Evolutionary conservation across 23 tunicate species (phyloP).

Genomic region (Phallusia fumigata): DNA sequence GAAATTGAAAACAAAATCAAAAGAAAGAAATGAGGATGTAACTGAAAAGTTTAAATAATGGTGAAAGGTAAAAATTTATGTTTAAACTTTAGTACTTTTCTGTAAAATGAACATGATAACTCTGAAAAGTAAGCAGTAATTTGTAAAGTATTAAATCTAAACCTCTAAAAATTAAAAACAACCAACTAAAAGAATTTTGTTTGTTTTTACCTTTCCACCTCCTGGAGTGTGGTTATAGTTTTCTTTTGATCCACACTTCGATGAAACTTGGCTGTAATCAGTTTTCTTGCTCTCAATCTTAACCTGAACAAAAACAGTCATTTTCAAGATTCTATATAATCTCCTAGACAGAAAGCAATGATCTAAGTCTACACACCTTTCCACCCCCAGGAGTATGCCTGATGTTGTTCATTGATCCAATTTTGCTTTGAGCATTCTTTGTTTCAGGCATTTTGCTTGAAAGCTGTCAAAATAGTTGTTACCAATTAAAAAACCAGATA

Average conservation of each 20-base stretch:
- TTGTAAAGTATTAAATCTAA: too few relatives aligned
- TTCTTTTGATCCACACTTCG: conserved; percentile 72
- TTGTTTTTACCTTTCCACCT: conserved; percentile 73
- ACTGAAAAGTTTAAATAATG: neutral
- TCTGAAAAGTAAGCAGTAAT: neutral
- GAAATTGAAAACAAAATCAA: neutral
- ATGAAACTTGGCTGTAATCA: conserved; percentile 53
- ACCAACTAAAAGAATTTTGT: neutral
- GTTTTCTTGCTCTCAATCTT: conserved; percentile 58
- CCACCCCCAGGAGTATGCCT: conserved; percentile 92
- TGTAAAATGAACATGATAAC: neutral
- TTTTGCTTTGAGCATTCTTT: conserved; percentile 59
- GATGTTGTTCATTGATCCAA: conserved; percentile 75
- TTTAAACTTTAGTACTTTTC: too few relatives aligned
- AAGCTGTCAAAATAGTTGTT: conserved; percentile 20
- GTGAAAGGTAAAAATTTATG: too few relatives aligned
- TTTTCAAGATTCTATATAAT: too few relatives aligned
- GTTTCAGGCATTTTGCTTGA: conserved; percentile 34
- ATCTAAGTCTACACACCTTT: conserved; percentile 27
- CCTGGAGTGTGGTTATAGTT: conserved; percentile 65
- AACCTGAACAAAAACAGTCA: too few relatives aligned
- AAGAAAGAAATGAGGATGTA: neutral
- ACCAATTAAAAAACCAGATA: too few relatives aligned
- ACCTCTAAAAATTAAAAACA: too few relatives aligned
- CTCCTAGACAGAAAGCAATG: too few relatives aligned